Evolutionary conservation across 1,140 invertebrate genomes (phyloP), one percentile per base, ranked within the genome.

Genomic region (Hermetia illucens): DNA sequence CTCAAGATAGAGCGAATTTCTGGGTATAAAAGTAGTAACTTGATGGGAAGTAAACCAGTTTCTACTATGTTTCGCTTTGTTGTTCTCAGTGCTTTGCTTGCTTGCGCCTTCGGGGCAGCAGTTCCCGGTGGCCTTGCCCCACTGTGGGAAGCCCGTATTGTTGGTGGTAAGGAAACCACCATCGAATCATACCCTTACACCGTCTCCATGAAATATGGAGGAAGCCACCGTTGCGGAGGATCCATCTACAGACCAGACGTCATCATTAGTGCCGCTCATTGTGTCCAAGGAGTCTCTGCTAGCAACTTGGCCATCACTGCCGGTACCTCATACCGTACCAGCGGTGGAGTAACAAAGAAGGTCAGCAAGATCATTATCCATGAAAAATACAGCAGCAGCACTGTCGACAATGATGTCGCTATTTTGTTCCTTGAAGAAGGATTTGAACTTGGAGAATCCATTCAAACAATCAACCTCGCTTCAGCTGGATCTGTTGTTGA

Each of bases 131-230:
- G 32, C 5, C 44, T 39, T 27, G 29, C 40, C 13, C 37, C 41
- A 33, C 22, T 45, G 27, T 40, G 40, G 9, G 45, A 53, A 27
- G 58, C 51, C 3, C 50, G 49, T 20, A 62, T 68, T 32, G 61
- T 69, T 31, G 61, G 61, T 34, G 64, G 64, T 35, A 42, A 41
- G n/a, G 36, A 44, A 21, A 52, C 55, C 10, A 44, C 32, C 29
- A 66, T 67, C 38, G 46, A 50, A 25, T 51, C 67, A 38, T 65
- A 59, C 43, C 64, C 64, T 35, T 66, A 64, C 43, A 50, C 57
- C 50, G 55, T 62, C 32, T 51, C 53, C 37, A 24, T 65, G 4
- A 49, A 50, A 22, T 39, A 52, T 1, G 4, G 5, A 10, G 38
- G 44, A 20, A 40, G 40, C 27, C n/a, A n/a, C n/a, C n/a, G n/a